Evolutionary conservation across 1,140 invertebrate genomes (phyloP).

Genomic region (Drosophila rhopaloa): DNA sequence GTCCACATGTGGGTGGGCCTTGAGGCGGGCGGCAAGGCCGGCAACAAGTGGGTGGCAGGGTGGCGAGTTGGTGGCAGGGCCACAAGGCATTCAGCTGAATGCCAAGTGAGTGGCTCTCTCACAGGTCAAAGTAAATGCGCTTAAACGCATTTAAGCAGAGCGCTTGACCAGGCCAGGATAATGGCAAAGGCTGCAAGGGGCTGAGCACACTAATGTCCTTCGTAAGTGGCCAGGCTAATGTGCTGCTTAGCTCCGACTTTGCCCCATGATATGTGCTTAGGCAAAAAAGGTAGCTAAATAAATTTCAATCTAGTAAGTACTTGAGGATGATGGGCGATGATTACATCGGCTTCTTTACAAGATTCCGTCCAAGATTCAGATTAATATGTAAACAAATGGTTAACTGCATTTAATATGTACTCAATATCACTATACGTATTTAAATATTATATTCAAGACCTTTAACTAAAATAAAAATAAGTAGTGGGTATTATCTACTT

Average conservation of each 20-base stretch:
- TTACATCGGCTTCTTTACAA: too few relatives aligned
- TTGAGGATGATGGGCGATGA: neutral
- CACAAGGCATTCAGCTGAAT: conserved; percentile 38
- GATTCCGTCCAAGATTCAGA: neutral
- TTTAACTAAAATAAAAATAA: too few relatives aligned
- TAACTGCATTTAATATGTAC: too few relatives aligned
- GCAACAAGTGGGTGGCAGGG: conserved; percentile 56
- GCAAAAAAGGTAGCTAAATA: neutral
- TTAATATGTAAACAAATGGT: too few relatives aligned
- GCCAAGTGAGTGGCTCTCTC: conserved; percentile 51
- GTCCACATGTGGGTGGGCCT: conserved; percentile 52
- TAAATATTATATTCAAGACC: too few relatives aligned
- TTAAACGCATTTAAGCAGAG: conserved; percentile 73
- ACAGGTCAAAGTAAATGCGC: conserved; percentile 66
- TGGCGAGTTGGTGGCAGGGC: conserved; percentile 4
- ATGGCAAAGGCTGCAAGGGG: conserved; percentile 1
- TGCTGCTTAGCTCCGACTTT: conserved; percentile 53
- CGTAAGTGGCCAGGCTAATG: conserved; percentile 62
- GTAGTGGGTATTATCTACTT: too few relatives aligned
- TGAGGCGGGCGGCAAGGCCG: neutral
- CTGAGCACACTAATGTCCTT: conserved; percentile 27
- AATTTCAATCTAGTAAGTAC: conserved; percentile 28
- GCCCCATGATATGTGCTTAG: conserved; percentile 51
- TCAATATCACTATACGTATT: too few relatives aligned
- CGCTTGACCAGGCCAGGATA: conserved; percentile 49